Percentiles rank a stretch among this genome's conserved stretches.
These are phyloP conservation scores for Ptychobarbus kaznakovi DNA, from an alignment of 2,797 vertebrate genomes.

Conservation along the genomic window DNA sequence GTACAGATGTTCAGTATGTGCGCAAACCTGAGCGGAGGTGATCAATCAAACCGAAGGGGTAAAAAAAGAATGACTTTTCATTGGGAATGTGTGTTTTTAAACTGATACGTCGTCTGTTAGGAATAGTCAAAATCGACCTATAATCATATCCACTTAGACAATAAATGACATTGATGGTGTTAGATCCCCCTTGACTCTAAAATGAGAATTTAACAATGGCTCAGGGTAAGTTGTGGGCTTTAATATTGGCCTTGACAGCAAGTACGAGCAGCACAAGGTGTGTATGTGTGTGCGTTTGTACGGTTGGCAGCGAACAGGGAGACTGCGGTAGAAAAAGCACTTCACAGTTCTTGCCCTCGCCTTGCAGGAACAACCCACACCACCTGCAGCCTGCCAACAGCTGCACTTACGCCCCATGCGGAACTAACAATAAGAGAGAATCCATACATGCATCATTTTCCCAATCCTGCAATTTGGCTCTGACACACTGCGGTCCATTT, in stretches of 20 bases:
- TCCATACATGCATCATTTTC: constrained; percentile 6
- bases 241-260: constrained; percentile 21
- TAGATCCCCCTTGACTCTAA: background rate
- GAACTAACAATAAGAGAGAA: constrained; percentile 39
- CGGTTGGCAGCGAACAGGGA: constrained; percentile 41
- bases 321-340: constrained; percentile 52
- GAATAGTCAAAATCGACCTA: background rate
- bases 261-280: constrained; percentile 22
- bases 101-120: background rate
- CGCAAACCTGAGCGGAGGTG: background rate
- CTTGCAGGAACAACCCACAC: constrained; percentile 53
- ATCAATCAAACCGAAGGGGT: constrained; percentile 9
- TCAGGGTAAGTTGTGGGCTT: constrained; percentile 17
- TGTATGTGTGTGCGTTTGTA: constrained; percentile 37
- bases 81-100: background rate
- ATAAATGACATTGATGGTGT: background rate
- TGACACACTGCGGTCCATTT: constrained; percentile 22
- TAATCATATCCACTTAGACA: background rate
- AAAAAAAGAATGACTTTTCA: background rate
- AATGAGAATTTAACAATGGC: constrained; percentile 31
- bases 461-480: constrained; percentile 46
- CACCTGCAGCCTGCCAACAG: constrained; percentile 54
- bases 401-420: constrained; percentile 17
- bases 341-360: constrained; percentile 47
- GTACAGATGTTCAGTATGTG: constrained; percentile 21